Conservation (phyloP, 37 sponge, comb jelly and placozoan species). For the Cliona cf. orientalis region DNA sequence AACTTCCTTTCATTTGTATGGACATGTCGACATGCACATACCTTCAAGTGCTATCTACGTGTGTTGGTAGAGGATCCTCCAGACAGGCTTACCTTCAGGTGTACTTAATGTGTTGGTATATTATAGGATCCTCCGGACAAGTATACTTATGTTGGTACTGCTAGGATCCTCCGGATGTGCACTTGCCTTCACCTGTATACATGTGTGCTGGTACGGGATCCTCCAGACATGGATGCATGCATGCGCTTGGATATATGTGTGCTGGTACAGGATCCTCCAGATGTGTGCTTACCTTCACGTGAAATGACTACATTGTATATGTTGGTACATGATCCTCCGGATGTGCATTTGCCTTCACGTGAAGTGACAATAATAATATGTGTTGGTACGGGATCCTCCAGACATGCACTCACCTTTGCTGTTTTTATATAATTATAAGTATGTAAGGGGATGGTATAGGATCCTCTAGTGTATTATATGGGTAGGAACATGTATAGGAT, state of each 20-base stretch:
- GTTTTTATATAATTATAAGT: background rate
- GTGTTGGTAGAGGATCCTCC: background rate
- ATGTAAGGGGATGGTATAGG: background rate
- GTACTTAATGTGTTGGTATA: background rate
- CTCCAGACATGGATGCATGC: background rate
- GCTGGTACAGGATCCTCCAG: background rate
- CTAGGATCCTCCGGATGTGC: background rate
- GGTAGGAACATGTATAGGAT: background rate
- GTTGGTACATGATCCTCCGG: background rate
- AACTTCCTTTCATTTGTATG: too few relatives aligned
- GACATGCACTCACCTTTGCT: background rate
- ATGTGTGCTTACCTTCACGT: background rate
- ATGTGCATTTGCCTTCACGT: background rate
- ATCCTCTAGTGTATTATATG: background rate
- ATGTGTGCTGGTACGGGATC: background rate
- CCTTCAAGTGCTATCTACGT: too few relatives aligned
- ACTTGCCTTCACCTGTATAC: background rate
- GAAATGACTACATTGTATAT: background rate
- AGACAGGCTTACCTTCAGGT: background rate
- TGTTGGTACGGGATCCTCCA: background rate
- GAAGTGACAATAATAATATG: background rate
- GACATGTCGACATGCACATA: too few relatives aligned
- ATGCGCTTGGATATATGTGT: background rate
- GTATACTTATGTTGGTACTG: background rate
- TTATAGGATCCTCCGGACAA: slow-evolving; percentile 1